Base-by-base conservation (phyloP, 2,888 invertebrate species). In the Lasioglossum vierecki region DNA sequence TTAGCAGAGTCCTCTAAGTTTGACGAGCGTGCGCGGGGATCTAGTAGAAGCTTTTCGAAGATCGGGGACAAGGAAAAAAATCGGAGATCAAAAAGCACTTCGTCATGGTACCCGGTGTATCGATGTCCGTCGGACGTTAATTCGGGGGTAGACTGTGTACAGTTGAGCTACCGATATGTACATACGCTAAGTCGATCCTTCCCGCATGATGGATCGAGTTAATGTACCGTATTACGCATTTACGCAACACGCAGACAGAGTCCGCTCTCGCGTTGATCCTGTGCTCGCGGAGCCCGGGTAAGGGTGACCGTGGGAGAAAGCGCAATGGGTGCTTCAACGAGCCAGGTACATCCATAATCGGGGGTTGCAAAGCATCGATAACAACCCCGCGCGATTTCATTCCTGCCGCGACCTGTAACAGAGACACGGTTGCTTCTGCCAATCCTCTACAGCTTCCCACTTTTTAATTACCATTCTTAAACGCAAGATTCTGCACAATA, bases 171-270 rank as follows among this genome's bases (percentile, higher is more conserved):
- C 68, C n/a, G 81, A 88, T 86, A 81, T 84, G 81, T 88, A 84
- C 79, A 84, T 83, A 82, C 85, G 86, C 87, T 91, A 91, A 90
- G 91, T 91, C 89, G 90, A 88, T 89, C 89, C 84, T 86, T 83
- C 87, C 88, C 88, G 89, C 89, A 88, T 92, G 92, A 92, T 91
- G 90, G 92, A 92, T 92, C 90, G 92, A 93, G 91, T 91, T 93
- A 94, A 93, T 92, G 93, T 93, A 93, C 89, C 93, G 93, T 91
- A 87, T 88, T 89, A 89, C 89, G 91, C 89, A 89, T 93, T 91
- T 92, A 91, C 90, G 91, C 89, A 88, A 86, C 84, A 80, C 89
- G 88, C 88, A 89, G 89, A 89, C 89, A 86, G 46, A 46, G 89
- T 88, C 89, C 89, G 92, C 88, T 91, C 88, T 91, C 91, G 77